These are phyloP conservation scores for Podabrus alpinus DNA, from an alignment of 2,888 invertebrate species.

Conservation along the genomic window DNA sequence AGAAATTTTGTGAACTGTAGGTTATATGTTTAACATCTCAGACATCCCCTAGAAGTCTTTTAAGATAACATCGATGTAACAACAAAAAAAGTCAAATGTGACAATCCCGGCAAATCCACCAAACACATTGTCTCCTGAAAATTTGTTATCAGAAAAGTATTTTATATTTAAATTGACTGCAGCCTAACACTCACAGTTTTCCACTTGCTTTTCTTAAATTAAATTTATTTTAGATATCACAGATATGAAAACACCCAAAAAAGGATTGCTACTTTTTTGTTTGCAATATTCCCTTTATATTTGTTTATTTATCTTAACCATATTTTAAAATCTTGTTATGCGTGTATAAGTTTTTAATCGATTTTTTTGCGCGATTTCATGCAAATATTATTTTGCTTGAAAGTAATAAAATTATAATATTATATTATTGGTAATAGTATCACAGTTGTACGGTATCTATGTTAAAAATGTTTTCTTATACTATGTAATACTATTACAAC, in stretches of 20 bases:
- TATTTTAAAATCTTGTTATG: neutral
- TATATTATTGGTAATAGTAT: neutral
- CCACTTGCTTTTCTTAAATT: neutral
- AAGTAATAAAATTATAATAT: neutral
- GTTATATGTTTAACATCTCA: neutral
- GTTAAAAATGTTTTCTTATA: neutral
- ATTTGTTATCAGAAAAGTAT: neutral
- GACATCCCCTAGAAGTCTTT: neutral
- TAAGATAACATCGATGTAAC: neutral
- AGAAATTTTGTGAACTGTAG: neutral
- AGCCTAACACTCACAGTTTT: neutral
- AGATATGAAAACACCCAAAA: neutral
- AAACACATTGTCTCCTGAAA: neutral
- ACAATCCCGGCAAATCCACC: neutral
- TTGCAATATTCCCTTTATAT: neutral
- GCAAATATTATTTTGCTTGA: neutral
- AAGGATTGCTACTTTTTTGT: neutral
- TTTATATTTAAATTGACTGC: neutral
- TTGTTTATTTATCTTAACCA: neutral
- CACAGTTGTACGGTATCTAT: neutral
- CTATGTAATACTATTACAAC: neutral
- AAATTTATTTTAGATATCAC: neutral
- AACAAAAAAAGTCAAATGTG: neutral
- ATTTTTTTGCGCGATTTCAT: neutral
- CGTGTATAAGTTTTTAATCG: too few species aligned